Conservation (phyloP, 2,797 vertebrate genomes). For the Eurystomus glaucurus region DNA sequence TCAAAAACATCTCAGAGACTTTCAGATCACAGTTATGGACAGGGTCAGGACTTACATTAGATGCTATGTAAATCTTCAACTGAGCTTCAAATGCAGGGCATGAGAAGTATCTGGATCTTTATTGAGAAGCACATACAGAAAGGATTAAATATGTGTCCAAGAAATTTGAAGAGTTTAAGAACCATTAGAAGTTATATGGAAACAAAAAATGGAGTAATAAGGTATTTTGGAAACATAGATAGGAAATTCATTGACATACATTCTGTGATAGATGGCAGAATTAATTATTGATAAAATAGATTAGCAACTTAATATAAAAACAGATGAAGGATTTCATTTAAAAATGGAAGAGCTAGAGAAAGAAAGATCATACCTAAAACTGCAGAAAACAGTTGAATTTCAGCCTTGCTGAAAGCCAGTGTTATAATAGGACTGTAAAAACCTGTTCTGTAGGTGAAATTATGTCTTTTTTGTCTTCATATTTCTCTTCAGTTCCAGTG, state of each 20-base stretch:
- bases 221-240: not conserved
- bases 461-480: not conserved
- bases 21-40: not conserved
- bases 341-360: not conserved
- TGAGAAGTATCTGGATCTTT: not conserved
- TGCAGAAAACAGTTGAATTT: not conserved
- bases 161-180: not conserved
- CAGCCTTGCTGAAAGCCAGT: not conserved
- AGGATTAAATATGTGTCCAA: not conserved
- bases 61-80: not conserved
- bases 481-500: not conserved
- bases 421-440: not conserved
- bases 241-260: not conserved
- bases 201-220: not conserved
- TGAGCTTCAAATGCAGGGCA: not conserved
- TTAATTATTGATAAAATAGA: slow-evolving; percentile 9
- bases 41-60: not conserved
- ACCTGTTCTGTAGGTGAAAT: not conserved
- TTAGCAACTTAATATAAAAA: not conserved
- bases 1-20: not conserved
- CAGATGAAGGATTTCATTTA: not conserved
- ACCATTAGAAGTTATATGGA: not conserved
- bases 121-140: not conserved
- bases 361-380: not conserved
- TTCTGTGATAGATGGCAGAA: not conserved